These are phyloP conservation scores for Ectemnius cavifrons DNA, from an alignment of 2,888 invertebrate genomes.

Conservation along the genomic window DNA sequence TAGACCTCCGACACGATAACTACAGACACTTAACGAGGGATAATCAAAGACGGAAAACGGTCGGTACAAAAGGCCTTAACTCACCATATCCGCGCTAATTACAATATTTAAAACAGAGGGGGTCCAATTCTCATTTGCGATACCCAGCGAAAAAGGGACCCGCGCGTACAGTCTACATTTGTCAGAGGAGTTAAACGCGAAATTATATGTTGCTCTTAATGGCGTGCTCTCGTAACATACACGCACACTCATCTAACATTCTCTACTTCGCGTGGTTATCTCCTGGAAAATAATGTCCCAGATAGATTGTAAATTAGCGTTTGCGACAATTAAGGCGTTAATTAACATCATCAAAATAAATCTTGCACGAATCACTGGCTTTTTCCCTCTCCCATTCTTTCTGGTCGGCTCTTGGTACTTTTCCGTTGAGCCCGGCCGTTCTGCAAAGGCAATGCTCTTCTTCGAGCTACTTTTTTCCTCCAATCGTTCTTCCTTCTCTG, in stretches of 20 bases:
- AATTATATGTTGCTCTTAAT: no score
- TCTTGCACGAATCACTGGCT: not conserved
- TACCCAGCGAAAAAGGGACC: no score
- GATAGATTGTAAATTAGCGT: no score
- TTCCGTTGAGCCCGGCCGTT: slow-evolving; percentile 25
- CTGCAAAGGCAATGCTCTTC: slow-evolving; percentile 18
- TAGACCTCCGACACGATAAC: slow-evolving; percentile 38
- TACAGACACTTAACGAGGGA: slow-evolving; percentile 24
- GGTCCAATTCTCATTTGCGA: no score
- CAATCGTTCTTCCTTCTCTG: slow-evolving; percentile 31
- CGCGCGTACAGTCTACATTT: no score
- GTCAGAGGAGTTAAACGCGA: no score
- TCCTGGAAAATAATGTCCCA: no score
- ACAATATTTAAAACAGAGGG: no score
- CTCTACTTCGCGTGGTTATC: no score
- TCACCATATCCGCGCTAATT: no score
- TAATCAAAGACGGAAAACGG: slow-evolving; percentile 21
- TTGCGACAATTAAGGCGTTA: not conserved
- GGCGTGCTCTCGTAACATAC: no score
- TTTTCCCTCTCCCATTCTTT: not conserved
- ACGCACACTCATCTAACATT: no score
- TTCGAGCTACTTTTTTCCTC: slow-evolving; percentile 37
- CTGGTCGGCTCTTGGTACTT: slow-evolving; percentile 13
- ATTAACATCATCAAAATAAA: slow-evolving; percentile 11
- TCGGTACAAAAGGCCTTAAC: not conserved